phyloP scores from a whole-genome alignment of 2,888 invertebrate genomes.

The Frankliniella intonsa region DNA sequence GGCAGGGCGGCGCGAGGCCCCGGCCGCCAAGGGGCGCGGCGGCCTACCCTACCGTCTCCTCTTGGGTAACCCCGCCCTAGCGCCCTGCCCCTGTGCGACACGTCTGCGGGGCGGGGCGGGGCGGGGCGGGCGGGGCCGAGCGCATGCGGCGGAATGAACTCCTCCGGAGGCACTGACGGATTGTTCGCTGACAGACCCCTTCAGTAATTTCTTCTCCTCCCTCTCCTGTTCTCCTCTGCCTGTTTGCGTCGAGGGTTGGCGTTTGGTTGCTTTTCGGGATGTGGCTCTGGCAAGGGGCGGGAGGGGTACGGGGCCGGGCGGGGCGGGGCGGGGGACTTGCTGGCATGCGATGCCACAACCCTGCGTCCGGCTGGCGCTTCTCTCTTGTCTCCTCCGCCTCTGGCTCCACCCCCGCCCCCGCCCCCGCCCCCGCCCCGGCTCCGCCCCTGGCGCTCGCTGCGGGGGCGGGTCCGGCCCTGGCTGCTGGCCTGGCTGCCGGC shows the following conservation, averaged over 20 bases:
- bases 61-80: neutral
- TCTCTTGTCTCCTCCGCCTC: too few species aligned
- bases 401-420: neutral
- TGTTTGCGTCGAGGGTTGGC: neutral
- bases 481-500: neutral
- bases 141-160: neutral
- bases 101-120: neutral
- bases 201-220: conserved; percentile 4
- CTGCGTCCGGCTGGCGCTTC: neutral
- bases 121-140: neutral
- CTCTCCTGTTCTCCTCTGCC: conserved; percentile 31
- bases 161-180: neutral
- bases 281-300: neutral
- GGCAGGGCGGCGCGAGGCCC: too few species aligned
- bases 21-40: too few species aligned
- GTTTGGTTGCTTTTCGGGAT: too few species aligned
- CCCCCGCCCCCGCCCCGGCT: neutral
- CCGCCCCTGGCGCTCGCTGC: neutral
- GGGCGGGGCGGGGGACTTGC: neutral
- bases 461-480: neutral
- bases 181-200: neutral
- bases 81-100: neutral
- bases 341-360: neutral
- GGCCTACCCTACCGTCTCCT: too few species aligned
- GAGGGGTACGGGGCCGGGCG: neutral